Conservation (phyloP, 2,113 vertebrate genomes). For the Hipposideros armiger region DNA sequence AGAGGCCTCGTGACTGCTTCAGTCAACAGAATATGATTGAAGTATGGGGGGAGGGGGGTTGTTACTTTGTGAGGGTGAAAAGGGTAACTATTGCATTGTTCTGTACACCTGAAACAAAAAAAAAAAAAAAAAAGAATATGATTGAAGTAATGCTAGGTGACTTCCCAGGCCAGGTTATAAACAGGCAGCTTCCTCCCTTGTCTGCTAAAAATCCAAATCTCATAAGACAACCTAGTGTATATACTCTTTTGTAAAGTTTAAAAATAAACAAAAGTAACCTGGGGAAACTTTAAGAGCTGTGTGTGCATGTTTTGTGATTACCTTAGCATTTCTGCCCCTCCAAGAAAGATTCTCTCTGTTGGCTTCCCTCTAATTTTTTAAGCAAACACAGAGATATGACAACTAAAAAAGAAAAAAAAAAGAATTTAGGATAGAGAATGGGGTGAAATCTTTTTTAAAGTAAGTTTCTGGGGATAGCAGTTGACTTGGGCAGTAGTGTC, state of each 20-base stretch:
- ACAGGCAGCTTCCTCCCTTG: neutral
- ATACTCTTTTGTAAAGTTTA: neutral
- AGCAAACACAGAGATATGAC: neutral
- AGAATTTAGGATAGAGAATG: neutral
- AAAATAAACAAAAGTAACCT: neutral
- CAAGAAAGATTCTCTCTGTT: neutral
- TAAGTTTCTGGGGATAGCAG: neutral
- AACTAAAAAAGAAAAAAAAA: neutral
- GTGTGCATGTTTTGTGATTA: neutral
- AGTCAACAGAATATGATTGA: neutral
- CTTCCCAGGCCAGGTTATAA: neutral
- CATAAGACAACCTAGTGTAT: neutral
- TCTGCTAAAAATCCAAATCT: neutral
- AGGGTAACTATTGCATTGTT: too few relatives aligned
- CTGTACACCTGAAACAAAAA: too few relatives aligned
- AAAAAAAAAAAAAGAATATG: too few relatives aligned
- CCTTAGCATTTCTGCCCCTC: neutral
- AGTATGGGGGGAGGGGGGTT: too few relatives aligned
- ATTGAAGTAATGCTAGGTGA: neutral
- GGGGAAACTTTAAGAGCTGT: constrained; percentile 8
- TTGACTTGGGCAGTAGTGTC: neutral
- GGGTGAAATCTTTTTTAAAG: neutral
- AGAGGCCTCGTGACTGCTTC: neutral
- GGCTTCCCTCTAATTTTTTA: neutral
- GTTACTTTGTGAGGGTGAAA: too few relatives aligned